A percentile compares a stretch with the other conserved stretches of the same genome.
These are phyloP conservation scores for Tridacna crocea DNA, from an alignment of 2,888 invertebrate genomes.

Conservation along the genomic window DNA sequence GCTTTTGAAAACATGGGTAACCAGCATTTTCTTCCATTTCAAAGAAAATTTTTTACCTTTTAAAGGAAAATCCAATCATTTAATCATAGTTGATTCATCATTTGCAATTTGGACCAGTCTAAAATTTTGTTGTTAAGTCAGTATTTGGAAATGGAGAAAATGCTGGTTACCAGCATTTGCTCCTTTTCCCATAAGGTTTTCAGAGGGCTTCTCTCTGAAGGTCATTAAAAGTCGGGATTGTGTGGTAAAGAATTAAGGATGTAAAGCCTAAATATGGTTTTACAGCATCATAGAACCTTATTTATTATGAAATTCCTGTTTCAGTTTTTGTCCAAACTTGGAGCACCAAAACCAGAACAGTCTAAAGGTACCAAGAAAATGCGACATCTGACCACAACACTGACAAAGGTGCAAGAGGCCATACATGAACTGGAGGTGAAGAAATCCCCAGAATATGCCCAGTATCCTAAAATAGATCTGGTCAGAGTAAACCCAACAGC, in stretches of 20 bases:
- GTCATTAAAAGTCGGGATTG: background rate
- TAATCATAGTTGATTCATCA: too few relatives aligned
- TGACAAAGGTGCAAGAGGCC: constrained; percentile 65
- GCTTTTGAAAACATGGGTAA: background rate
- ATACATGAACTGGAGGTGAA: constrained; percentile 63
- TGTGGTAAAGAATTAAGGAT: too few relatives aligned
- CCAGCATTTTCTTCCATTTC: background rate
- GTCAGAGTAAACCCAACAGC: constrained; percentile 79
- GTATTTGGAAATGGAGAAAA: too few relatives aligned
- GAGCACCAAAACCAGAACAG: constrained; percentile 53
- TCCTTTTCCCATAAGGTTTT: too few relatives aligned
- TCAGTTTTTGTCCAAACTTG: constrained; percentile 34
- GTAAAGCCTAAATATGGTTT: too few relatives aligned
- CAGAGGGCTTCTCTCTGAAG: too few relatives aligned
- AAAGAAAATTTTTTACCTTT: background rate
- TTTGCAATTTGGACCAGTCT: too few relatives aligned
- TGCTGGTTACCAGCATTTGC: too few relatives aligned
- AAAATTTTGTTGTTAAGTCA: too few relatives aligned
- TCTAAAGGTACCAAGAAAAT: constrained; percentile 63
- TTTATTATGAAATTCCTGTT: constrained; percentile 7
- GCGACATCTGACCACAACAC: constrained; percentile 53
- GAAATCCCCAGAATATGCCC: constrained; percentile 66
- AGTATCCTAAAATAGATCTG: constrained; percentile 80
- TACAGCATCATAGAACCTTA: too few relatives aligned
- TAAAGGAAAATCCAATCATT: background rate